These are phyloP conservation scores for Lycaon pictus DNA, from an alignment of 2,113 vertebrate genomes.

Conservation along the genomic window DNA sequence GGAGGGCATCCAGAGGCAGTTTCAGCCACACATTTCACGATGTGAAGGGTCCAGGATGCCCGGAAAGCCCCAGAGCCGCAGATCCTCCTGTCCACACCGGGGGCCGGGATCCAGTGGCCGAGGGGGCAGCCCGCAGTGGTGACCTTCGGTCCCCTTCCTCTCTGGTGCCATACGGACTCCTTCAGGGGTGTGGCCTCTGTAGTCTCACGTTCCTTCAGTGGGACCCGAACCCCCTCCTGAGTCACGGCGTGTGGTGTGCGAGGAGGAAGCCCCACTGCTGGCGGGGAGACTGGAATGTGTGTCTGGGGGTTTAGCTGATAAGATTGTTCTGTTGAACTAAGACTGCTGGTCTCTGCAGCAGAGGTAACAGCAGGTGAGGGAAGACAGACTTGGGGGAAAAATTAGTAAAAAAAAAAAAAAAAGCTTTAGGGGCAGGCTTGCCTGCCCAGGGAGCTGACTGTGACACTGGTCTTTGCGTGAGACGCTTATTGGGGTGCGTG, in stretches of 20 bases:
- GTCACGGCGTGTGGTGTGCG: neutral
- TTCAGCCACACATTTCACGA: neutral
- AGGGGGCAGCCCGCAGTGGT: rapidly evolving
- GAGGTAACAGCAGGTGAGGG: neutral
- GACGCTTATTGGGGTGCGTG: rapidly evolving
- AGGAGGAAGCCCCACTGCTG: neutral
- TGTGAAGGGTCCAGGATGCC: rapidly evolving
- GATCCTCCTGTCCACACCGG: neutral
- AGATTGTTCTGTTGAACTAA: neutral
- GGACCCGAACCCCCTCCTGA: rapidly evolving
- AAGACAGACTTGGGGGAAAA: rapidly evolving
- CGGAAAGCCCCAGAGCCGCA: rapidly evolving
- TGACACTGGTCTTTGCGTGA: rapidly evolving
- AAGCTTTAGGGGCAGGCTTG: neutral
- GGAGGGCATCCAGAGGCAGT: neutral
- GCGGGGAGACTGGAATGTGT: rapidly evolving
- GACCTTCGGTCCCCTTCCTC: rapidly evolving
- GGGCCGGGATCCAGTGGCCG: rapidly evolving
- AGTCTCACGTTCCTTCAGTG: rapidly evolving
- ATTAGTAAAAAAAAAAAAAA: neutral
- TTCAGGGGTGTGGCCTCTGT: neutral
- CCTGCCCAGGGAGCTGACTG: neutral
- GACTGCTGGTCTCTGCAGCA: too few species aligned
- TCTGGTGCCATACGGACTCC: neutral
- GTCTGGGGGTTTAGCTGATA: neutral